phyloP scores from a whole-genome alignment of 1,140 invertebrate species.

The Euborellia annulipes region DNA sequence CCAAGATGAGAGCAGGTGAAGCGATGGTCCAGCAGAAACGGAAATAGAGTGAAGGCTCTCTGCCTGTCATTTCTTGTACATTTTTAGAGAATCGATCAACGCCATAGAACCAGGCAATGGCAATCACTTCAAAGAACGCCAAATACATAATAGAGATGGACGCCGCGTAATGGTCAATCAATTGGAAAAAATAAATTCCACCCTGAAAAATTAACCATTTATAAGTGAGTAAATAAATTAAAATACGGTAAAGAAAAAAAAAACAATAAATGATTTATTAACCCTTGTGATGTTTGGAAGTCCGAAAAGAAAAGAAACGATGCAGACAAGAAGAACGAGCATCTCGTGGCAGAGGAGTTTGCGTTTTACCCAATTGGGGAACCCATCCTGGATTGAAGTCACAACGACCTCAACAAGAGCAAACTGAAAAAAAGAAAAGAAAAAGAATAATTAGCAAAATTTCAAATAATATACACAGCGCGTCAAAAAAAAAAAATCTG shows the following conservation, averaged over 20 bases:
- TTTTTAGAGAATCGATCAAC: conserved; percentile 59
- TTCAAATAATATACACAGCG: too few species aligned
- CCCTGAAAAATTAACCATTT: too few species aligned
- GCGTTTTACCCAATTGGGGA: conserved; percentile 64
- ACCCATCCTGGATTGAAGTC: conserved; percentile 81
- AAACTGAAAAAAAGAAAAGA: conserved; percentile 62
- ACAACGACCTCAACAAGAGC: conserved; percentile 83
- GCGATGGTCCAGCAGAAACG: conserved; percentile 70
- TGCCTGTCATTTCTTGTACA: conserved; percentile 76
- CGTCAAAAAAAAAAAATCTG: too few species aligned
- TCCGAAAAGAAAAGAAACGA: conserved; percentile 66
- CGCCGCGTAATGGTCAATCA: conserved; percentile 84
- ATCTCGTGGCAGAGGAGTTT: conserved; percentile 73
- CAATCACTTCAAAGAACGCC: conserved; percentile 82
- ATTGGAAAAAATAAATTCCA: conserved; percentile 83
- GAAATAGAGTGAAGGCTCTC: conserved; percentile 60
- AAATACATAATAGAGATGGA: conserved; percentile 82
- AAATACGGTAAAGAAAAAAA: conserved; percentile 7
- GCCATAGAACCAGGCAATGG: conserved; percentile 85
- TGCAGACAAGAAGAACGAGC: conserved; percentile 65
- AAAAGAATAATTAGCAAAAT: too few species aligned
- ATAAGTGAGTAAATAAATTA: conserved; percentile 13
- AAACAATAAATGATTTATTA: conserved; percentile 17
- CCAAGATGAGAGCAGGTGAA: conserved; percentile 63
- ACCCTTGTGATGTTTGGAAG: conserved; percentile 71